Percentiles rank a stretch among this genome's conserved stretches.
These are phyloP conservation scores for Rhagophthalmus giganteus DNA, from an alignment of 2,888 invertebrate species.

Conservation along the genomic window DNA sequence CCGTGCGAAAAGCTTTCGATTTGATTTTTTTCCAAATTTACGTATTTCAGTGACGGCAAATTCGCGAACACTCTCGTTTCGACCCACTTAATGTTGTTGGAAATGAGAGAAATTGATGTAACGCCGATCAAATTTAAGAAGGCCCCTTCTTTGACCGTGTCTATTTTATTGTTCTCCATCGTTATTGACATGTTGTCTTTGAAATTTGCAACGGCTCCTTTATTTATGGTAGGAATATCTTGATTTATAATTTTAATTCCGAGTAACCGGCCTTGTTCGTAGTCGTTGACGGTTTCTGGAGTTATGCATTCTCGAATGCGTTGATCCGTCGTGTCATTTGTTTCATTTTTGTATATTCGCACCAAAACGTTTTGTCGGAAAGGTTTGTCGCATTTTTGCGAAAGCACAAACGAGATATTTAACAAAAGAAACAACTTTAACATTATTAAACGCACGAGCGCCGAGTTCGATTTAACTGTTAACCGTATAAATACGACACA, in stretches of 20 bases:
- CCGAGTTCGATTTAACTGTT: no score
- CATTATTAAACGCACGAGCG: not conserved
- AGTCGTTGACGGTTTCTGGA: not conserved
- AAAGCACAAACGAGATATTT: not conserved
- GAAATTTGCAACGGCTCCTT: not conserved
- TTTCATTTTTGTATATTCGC: not conserved
- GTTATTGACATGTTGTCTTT: not conserved
- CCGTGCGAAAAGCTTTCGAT: not conserved
- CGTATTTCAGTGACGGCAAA: not conserved
- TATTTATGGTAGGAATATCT: conserved; percentile 3
- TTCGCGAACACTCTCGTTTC: conserved; percentile 2
- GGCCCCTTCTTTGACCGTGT: conserved; percentile 3
- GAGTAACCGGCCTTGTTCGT: not conserved
- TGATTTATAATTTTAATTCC: conserved; percentile 1
- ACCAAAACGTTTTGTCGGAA: not conserved
- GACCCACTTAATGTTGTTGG: conserved; percentile 4
- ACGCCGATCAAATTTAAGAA: conserved; percentile 5
- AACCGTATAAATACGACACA: not conserved
- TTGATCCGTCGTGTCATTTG: not conserved
- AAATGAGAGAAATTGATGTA: conserved; percentile 4
- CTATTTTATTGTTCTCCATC: conserved; percentile 3
- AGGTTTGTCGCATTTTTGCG: not conserved
- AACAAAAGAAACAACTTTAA: not conserved
- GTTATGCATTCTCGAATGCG: not conserved
- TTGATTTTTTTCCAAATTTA: conserved; percentile 8